Base-by-base conservation (phyloP, 1,140 invertebrate genomes). In the Nasonia giraulti region DNA sequence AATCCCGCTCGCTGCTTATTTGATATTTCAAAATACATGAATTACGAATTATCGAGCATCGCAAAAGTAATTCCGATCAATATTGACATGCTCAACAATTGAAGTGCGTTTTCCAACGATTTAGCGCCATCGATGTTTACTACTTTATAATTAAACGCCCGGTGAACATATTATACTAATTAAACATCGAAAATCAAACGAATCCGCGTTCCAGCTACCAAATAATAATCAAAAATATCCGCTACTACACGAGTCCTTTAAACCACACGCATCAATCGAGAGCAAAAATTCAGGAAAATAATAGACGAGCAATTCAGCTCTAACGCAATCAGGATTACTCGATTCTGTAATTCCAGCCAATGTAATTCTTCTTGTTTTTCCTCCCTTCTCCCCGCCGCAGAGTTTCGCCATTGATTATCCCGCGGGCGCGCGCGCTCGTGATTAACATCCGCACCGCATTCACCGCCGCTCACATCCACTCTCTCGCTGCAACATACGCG, bases 281-380 rank as follows among this genome's bases (percentile, higher is more conserved):
- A 8, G 68, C 12, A 10, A 69, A 31, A 27, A 27, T 69, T 20
- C 23, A 31, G 8, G 55, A 12, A 11, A 12, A n/a, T 11, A 69
- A 31, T 6, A 69, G 7, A 31, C 7, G 7, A 69, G 68, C 68
- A n/a, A 62, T 7, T 20, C 20, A 37, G 33, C 47, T 17, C 3
- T 74, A 76, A 76, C 81, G 85, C 83, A 81, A 85, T 84, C 76
- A 85, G 81, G 81, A 66, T 84, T 84, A 84, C 80, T 55, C 79
- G 44, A 82, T 84, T 86, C 77, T 75, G 80, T 80, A 83, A 83
- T 87, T 85, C 81, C 12, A 31, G 55, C 40, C 74, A 73, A 71
- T 81, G 23, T 23, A 23, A 23, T 23, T 23, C 73, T 81, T n/a
- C 55, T 44, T 33, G 73, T 44, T 47, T 77, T 69, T 69, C 14